Evolutionary conservation across 2,113 vertebrate species (phyloP).

Genomic region (Tiliqua scincoides): DNA sequence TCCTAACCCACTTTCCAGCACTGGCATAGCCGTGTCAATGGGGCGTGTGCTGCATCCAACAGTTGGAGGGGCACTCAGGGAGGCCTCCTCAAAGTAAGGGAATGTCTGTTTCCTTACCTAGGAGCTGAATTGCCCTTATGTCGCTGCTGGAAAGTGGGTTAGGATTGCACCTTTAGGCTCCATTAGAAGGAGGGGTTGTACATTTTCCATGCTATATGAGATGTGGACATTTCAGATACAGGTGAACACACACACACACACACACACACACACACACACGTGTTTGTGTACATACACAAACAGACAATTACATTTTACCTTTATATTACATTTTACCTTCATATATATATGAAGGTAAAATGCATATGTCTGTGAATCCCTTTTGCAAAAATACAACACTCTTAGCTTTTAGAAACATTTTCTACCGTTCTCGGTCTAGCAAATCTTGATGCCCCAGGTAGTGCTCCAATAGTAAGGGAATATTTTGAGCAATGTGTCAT

Average conservation of each 20-base stretch:
- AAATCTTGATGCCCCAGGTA: slow-evolving; percentile 52
- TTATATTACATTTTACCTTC: no score
- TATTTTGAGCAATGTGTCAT: slow-evolving; percentile 70
- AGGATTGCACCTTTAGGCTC: no score
- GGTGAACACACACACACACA: background rate
- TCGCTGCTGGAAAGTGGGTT: no score
- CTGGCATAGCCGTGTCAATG: no score
- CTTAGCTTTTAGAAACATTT: slow-evolving; percentile 30
- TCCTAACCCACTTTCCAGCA: no score
- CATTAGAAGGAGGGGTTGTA: background rate
- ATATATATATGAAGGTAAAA: slow-evolving; percentile 24
- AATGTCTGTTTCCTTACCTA: no score
- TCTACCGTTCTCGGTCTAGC: slow-evolving; percentile 45
- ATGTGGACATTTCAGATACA: background rate
- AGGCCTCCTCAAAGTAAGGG: no score
- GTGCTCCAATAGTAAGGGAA: slow-evolving; percentile 57
- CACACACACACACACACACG: no score
- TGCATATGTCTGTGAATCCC: slow-evolving; percentile 20
- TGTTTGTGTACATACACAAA: background rate
- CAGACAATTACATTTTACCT: no score
- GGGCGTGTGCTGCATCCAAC: no score
- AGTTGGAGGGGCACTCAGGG: no score
- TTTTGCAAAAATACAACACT: slow-evolving; percentile 32
- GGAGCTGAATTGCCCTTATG: no score
- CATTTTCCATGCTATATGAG: background rate